Conservation (phyloP, 2,888 invertebrate genomes). For the Listrodromus nycthemerus region DNA sequence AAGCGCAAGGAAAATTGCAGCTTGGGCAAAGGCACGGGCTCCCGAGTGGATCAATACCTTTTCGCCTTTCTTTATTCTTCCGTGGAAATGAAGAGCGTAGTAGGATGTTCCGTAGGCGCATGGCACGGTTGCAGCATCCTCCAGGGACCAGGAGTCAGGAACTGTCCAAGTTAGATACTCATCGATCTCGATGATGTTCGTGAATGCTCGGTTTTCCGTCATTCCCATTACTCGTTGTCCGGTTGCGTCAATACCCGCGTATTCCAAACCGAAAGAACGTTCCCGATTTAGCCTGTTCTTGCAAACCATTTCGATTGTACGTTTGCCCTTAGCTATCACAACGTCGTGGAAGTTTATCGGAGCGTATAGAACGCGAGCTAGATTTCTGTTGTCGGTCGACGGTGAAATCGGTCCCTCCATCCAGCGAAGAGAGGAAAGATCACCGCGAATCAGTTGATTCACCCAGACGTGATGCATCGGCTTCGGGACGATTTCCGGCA, state of each 20-base stretch:
- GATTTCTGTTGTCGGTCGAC: conserved; percentile 48
- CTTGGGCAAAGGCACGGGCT: conserved; percentile 89
- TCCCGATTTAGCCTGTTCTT: conserved; percentile 88
- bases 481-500: conserved; percentile 86
- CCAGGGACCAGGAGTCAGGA: conserved; percentile 87
- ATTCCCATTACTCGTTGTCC: conserved; percentile 85
- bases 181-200: conserved; percentile 86
- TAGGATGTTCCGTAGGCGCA: conserved; percentile 88
- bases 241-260: conserved; percentile 86
- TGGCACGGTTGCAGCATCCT: conserved; percentile 89
- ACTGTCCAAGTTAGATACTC: conserved; percentile 85
- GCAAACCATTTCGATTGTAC: conserved; percentile 93
- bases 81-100: conserved; percentile 87
- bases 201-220: conserved; percentile 82
- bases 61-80: conserved; percentile 85
- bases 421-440: conserved; percentile 94
- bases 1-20: conserved; percentile 88
- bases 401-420: conserved; percentile 88
- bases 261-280: conserved; percentile 89
- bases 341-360: conserved; percentile 91
- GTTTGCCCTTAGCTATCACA: conserved; percentile 96
- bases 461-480: conserved; percentile 90
- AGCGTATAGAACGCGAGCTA: conserved; percentile 32
- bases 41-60: conserved; percentile 83
- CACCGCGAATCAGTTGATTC: conserved; percentile 92